Conservation (phyloP, 2,888 invertebrate genomes). For the Odontothrips loti region DNA sequence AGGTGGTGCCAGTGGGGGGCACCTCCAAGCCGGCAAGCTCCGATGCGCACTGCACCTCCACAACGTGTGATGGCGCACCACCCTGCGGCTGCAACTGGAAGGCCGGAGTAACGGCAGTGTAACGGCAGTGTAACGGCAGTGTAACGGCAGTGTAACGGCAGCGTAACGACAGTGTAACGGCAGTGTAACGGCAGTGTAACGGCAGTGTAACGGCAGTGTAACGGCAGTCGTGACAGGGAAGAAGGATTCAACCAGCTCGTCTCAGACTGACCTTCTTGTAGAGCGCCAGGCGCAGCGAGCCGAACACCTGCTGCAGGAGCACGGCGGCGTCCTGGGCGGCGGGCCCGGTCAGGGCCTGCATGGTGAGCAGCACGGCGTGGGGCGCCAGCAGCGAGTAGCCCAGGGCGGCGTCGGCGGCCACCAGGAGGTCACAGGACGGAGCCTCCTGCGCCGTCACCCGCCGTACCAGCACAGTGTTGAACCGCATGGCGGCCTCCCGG, state of each 20-base stretch:
- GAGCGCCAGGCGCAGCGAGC: neutral
- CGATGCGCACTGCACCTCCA: neutral
- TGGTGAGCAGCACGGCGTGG: neutral
- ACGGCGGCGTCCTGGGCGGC: neutral
- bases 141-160: too few relatives aligned
- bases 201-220: too few relatives aligned
- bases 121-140: too few relatives aligned
- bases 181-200: too few relatives aligned
- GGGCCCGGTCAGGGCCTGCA: neutral
- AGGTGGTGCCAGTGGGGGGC: neutral
- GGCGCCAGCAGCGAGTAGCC: conserved; percentile 6
- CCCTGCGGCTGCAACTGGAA: neutral
- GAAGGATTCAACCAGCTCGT: neutral
- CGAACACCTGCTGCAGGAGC: neutral
- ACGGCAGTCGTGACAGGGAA: neutral
- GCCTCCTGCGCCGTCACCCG: neutral
- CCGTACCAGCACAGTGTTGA: neutral
- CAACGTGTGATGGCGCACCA: neutral
- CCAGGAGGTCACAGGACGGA: neutral
- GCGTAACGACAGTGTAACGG: too few relatives aligned
- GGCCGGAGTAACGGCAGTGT: neutral
- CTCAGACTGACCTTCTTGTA: neutral
- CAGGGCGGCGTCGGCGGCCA: neutral
- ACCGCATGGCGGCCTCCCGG: neutral
- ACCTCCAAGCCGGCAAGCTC: neutral